phyloP scores from a whole-genome alignment of 2,113 vertebrate species.

The Pionites leucogaster region DNA sequence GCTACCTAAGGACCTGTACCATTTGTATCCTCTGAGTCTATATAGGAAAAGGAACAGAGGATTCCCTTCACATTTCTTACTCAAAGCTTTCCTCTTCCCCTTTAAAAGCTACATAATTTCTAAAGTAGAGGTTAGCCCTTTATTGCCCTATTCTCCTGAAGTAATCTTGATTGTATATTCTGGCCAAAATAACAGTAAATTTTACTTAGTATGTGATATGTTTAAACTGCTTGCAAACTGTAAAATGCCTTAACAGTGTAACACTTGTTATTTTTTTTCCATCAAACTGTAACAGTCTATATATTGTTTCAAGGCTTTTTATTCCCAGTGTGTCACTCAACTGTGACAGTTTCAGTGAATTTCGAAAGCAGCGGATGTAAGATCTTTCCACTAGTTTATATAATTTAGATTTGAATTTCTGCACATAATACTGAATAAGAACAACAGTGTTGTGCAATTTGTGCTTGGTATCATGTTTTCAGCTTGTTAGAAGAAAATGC shows the following conservation, averaged over 20 bases:
- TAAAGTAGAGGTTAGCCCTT: neutral
- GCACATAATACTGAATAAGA: neutral
- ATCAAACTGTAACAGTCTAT: neutral
- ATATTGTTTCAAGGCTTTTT: neutral
- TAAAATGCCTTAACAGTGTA: neutral
- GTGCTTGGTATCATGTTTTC: neutral
- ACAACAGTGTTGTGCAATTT: neutral
- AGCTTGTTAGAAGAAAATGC: neutral
- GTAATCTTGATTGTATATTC: neutral
- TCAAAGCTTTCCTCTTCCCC: neutral
- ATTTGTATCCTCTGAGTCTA: neutral
- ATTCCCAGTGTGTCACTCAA: neutral
- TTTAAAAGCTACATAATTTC: neutral
- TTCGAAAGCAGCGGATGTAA: neutral
- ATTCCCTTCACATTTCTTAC: neutral
- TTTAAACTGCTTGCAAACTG: neutral
- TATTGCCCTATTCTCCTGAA: neutral
- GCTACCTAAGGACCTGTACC: neutral
- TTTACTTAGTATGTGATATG: neutral
- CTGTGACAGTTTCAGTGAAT: neutral
- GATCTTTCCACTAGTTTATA: neutral
- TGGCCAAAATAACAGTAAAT: neutral
- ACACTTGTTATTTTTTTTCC: neutral
- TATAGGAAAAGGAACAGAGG: neutral
- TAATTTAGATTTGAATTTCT: neutral